Conservation (phyloP, 2,888 invertebrate genomes). For the Pristionchus mayeri region DNA sequence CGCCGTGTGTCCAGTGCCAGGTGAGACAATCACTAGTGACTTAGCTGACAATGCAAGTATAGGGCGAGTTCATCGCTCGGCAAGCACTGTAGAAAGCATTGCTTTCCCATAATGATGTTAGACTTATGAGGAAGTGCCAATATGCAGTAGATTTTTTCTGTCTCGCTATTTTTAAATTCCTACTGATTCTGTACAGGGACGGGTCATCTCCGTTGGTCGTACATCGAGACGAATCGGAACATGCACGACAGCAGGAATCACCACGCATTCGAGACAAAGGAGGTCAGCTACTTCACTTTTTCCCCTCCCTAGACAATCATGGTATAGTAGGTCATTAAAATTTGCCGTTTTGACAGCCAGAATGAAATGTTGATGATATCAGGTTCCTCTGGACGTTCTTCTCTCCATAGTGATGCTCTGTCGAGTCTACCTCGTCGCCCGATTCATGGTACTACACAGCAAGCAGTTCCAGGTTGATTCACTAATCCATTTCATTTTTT, state of each 20-base stretch:
- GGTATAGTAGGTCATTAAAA: no score
- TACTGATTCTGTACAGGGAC: conserved; percentile 51
- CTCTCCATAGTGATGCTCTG: conserved; percentile 99
- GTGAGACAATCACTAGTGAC: conserved; percentile 41
- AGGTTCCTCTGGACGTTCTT: conserved; percentile 95
- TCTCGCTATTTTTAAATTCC: not conserved
- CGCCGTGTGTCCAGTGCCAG: conserved; percentile 83
- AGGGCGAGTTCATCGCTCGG: no score
- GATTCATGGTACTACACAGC: conserved; percentile 99
- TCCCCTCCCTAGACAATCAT: not conserved
- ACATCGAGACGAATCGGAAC: conserved; percentile 56
- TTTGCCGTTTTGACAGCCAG: no score
- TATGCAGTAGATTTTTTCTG: no score
- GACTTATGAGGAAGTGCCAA: no score
- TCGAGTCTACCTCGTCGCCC: conserved; percentile 96
- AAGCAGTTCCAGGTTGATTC: conserved; percentile 86
- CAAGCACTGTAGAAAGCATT: no score
- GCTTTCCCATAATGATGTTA: no score
- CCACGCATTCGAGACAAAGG: not conserved
- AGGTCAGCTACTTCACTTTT: not conserved
- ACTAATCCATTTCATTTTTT: not conserved
- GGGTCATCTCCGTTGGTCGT: conserved; percentile 62
- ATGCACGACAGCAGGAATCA: not conserved
- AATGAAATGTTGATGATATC: conserved; percentile 74
- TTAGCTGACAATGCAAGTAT: no score